phyloP scores from a whole-genome alignment of 2,888 invertebrate genomes.

The Zootermopsis nevadensis region DNA sequence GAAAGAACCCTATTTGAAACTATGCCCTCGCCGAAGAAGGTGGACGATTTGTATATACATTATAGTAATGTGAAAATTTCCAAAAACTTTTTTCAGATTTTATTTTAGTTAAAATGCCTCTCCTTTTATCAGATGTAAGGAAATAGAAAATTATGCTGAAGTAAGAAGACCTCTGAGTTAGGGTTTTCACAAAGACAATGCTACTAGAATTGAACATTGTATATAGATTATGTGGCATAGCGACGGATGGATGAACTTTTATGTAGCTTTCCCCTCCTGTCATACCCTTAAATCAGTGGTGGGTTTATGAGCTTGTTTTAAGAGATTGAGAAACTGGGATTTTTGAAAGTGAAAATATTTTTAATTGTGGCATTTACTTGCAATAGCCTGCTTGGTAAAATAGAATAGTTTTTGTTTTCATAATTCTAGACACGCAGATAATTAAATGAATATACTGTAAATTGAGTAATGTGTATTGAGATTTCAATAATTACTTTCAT shows the following conservation, averaged over 20 bases:
- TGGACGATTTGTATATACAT: slow-evolving; percentile 32
- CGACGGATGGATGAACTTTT: slow-evolving; percentile 5
- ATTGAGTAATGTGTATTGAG: slow-evolving; percentile 4
- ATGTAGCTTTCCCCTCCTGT: slow-evolving; percentile 12
- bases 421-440: neutral
- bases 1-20: neutral
- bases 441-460: slow-evolving; percentile 9
- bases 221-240: slow-evolving; percentile 19
- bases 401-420: slow-evolving; percentile 18
- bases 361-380: slow-evolving; percentile 29
- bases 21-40: slow-evolving; percentile 5
- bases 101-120: slow-evolving; percentile 39
- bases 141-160: slow-evolving; percentile 10
- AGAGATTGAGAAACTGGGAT: neutral
- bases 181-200: slow-evolving; percentile 40
- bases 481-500: slow-evolving; percentile 7
- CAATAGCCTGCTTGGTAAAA: slow-evolving; percentile 6
- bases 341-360: slow-evolving; percentile 17
- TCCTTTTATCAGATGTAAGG: slow-evolving; percentile 27
- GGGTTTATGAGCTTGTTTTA: slow-evolving; percentile 14
- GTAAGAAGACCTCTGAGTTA: slow-evolving; percentile 23
- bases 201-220: slow-evolving; percentile 37
- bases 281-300: neutral
- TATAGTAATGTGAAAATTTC: slow-evolving; percentile 14
- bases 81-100: slow-evolving; percentile 17